phyloP scores from a whole-genome alignment of 2,113 vertebrate genomes.

The Sus scrofa region DNA sequence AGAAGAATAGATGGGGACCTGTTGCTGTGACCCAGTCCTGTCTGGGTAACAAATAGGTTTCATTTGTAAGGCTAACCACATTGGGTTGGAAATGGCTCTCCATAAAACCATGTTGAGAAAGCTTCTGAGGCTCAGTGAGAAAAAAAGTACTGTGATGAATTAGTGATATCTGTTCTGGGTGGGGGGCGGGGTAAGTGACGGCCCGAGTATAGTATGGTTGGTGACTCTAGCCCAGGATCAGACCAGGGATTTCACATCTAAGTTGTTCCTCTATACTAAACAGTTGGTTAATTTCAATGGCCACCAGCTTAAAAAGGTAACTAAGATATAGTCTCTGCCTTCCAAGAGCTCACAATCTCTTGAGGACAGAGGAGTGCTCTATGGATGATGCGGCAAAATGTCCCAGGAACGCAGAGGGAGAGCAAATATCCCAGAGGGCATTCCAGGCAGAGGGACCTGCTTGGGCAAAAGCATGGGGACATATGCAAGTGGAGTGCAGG shows the following conservation, averaged over 20 bases:
- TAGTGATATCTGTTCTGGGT: neutral
- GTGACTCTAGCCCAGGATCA: neutral
- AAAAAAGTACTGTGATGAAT: neutral
- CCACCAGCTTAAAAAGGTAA: neutral
- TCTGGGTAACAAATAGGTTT: neutral
- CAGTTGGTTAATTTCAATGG: neutral
- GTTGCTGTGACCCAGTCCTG: neutral
- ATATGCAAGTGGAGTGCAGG: neutral
- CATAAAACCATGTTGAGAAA: neutral
- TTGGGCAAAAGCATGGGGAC: neutral
- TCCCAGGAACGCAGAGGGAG: neutral
- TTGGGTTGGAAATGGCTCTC: conserved; percentile 1
- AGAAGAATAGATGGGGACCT: neutral
- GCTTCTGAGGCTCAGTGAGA: neutral
- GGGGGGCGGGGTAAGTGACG: accelerated
- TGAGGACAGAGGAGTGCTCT: neutral
- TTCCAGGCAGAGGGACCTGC: neutral
- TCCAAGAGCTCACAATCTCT: neutral
- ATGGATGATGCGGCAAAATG: neutral
- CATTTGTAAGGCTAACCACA: neutral
- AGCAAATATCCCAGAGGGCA: neutral
- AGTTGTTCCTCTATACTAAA: neutral
- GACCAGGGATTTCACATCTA: neutral
- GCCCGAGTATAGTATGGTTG: neutral
- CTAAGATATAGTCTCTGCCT: neutral